phyloP scores from a whole-genome alignment of 2,113 vertebrate species.

The Poeciliopsis turrubarensis region DNA sequence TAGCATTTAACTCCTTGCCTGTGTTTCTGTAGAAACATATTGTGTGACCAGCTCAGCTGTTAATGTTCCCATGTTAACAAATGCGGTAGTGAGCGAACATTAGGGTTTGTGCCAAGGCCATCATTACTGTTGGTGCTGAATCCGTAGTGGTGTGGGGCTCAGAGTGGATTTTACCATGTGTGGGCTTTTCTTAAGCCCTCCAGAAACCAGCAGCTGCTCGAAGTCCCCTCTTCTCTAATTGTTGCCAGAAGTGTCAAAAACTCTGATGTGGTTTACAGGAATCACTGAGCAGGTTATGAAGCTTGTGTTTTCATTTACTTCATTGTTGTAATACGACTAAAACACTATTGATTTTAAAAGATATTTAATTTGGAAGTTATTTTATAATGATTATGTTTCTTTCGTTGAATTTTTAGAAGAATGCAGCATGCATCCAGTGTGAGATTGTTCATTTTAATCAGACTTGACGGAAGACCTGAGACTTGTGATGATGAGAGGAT shows the following conservation, averaged over 20 bases:
- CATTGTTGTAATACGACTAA: neutral
- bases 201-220: slow-evolving; percentile 12
- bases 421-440: too few relatives aligned
- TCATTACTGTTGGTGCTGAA: slow-evolving; percentile 34
- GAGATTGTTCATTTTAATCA: too few relatives aligned
- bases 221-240: neutral
- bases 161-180: slow-evolving; percentile 24
- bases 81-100: slow-evolving; percentile 10
- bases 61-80: slow-evolving; percentile 26
- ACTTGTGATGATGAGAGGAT: too few relatives aligned
- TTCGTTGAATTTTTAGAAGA: too few relatives aligned
- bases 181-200: neutral
- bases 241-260: neutral
- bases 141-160: slow-evolving; percentile 14
- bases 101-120: slow-evolving; percentile 16
- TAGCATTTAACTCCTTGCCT: neutral
- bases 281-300: neutral
- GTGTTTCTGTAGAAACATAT: neutral
- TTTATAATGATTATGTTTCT: too few relatives aligned
- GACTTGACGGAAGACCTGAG: too few relatives aligned
- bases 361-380: too few relatives aligned
- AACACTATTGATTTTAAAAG: too few relatives aligned
- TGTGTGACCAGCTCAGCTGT: slow-evolving; percentile 5
- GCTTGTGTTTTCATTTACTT: neutral
- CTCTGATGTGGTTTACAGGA: neutral